Evolutionary conservation across 2,888 invertebrate species (phyloP).

Genomic region (Dolichopus griseipennis): DNA sequence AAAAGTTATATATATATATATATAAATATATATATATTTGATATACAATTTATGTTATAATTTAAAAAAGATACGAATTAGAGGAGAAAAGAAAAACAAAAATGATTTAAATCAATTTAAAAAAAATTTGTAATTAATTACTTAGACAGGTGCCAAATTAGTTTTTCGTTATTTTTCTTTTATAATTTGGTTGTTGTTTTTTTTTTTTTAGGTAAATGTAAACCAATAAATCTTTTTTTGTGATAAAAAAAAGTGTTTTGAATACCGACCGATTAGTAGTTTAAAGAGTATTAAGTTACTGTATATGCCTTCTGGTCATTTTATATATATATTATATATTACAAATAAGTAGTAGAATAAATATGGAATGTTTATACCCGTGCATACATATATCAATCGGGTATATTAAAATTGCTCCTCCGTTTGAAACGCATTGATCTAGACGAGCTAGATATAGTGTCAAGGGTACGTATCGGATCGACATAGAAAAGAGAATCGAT

Average conservation of each 20-base stretch:
- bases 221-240: not conserved
- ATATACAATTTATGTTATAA: not conserved
- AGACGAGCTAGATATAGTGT: no score
- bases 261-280: constrained; percentile 2
- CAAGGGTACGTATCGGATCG: no score
- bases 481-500: no score
- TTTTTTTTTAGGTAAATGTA: not conserved
- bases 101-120: not conserved
- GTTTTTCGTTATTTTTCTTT: constrained; percentile 2
- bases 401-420: no score
- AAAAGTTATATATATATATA: no score
- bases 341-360: no score
- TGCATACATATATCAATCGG: no score
- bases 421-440: no score
- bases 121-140: not conserved
- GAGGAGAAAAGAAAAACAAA: not conserved
- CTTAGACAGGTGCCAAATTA: constrained; percentile 3
- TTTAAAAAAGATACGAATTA: not conserved
- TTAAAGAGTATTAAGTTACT: not conserved
- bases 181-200: not conserved
- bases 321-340: no score
- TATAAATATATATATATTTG: no score
- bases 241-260: not conserved
- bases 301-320: not conserved
- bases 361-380: no score